Conservation (phyloP, 2,888 invertebrate species). For the Andrena hattorfiana region DNA sequence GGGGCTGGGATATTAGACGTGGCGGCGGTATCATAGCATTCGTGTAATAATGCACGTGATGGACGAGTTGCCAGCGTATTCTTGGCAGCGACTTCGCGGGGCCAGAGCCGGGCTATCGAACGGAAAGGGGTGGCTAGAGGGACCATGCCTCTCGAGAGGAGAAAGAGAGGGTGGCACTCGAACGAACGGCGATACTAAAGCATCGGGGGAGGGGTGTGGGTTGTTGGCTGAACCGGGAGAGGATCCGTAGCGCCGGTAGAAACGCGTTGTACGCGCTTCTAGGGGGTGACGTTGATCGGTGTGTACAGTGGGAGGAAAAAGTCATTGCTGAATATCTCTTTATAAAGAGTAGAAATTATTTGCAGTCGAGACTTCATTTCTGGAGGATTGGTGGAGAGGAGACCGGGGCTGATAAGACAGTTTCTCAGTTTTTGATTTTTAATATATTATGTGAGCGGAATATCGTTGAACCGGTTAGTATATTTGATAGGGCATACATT, state of each 20-base stretch:
- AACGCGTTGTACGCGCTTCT: slow-evolving; percentile 42
- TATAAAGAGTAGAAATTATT: neutral
- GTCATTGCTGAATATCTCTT: neutral
- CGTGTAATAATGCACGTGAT: slow-evolving; percentile 83
- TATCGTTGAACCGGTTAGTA: too few relatives aligned
- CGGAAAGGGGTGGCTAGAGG: slow-evolving; percentile 38
- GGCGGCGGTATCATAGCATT: slow-evolving; percentile 78
- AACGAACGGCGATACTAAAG: slow-evolving; percentile 67
- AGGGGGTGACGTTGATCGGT: slow-evolving; percentile 21
- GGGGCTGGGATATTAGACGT: slow-evolving; percentile 62
- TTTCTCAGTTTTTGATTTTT: too few relatives aligned
- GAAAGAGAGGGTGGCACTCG: slow-evolving; percentile 60
- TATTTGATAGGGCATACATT: too few relatives aligned
- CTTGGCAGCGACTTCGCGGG: slow-evolving; percentile 80
- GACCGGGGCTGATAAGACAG: too few relatives aligned
- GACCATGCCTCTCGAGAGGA: slow-evolving; percentile 32
- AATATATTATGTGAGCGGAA: too few relatives aligned
- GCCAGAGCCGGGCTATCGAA: slow-evolving; percentile 65
- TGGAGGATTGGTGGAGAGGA: too few relatives aligned
- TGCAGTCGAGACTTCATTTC: neutral
- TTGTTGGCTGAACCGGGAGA: slow-evolving; percentile 71
- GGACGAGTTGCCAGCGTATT: slow-evolving; percentile 80
- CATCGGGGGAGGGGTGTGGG: slow-evolving; percentile 51
- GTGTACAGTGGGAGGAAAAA: neutral
- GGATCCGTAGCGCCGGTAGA: slow-evolving; percentile 52